Conservation (phyloP, 2,888 invertebrate genomes). For the Apamea sordens region DNA sequence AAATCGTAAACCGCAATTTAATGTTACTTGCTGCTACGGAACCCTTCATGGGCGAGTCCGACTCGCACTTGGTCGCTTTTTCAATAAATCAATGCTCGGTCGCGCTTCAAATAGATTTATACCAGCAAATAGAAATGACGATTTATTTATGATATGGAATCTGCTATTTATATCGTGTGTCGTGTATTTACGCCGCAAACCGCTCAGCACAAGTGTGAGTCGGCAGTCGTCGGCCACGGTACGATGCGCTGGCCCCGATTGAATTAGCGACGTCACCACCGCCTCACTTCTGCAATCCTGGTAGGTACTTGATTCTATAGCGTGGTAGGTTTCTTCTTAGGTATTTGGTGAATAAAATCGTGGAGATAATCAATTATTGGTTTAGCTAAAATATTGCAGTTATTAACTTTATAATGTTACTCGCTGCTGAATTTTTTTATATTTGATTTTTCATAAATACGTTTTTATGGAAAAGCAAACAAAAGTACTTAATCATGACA, state of each 20-base stretch:
- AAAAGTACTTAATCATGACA: neutral
- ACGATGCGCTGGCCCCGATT: slow-evolving; percentile 45
- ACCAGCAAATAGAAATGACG: neutral
- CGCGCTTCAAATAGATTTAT: slow-evolving; percentile 19
- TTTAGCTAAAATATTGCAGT: neutral
- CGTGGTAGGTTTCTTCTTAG: neutral
- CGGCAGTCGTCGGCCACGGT: slow-evolving; percentile 8
- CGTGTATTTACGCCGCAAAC: slow-evolving; percentile 19
- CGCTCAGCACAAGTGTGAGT: slow-evolving; percentile 32
- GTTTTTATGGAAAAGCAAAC: neutral
- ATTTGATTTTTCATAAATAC: neutral
- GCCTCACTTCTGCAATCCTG: slow-evolving; percentile 23
- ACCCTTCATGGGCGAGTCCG: too few species aligned
- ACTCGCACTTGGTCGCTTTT: too few species aligned
- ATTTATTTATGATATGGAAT: slow-evolving; percentile 27
- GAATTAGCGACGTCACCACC: slow-evolving; percentile 44
- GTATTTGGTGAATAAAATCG: neutral
- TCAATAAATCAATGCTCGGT: slow-evolving; percentile 18
- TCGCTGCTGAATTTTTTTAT: neutral
- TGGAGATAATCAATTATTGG: neutral
- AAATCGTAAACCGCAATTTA: too few species aligned
- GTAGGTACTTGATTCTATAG: slow-evolving; percentile 24
- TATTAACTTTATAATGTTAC: neutral
- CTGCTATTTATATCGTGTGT: neutral
- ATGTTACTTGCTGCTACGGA: too few species aligned